Conservation (phyloP, 1,140 invertebrate species). For the Thaumatotibia leucotreta region DNA sequence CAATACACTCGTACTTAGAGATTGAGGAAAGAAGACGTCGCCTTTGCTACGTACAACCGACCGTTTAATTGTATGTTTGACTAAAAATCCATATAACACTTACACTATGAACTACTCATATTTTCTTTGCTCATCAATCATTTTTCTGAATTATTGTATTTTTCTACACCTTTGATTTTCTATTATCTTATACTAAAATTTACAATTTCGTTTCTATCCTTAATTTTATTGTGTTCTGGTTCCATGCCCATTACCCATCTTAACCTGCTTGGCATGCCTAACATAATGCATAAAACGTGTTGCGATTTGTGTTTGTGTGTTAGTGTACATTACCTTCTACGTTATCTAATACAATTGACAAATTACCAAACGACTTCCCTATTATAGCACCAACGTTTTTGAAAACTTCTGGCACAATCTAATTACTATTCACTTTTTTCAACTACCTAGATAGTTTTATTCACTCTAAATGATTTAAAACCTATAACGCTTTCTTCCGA, state of each 20-base stretch:
- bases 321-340: background rate
- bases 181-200: slow-evolving; percentile 15
- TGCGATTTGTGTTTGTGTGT: slow-evolving; percentile 75
- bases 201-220: slow-evolving; percentile 5
- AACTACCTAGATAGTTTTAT: background rate
- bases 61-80: slow-evolving; percentile 58
- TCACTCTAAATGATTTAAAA: background rate
- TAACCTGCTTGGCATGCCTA: slow-evolving; percentile 48
- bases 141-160: slow-evolving; percentile 10
- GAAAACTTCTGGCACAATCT: background rate
- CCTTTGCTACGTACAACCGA: slow-evolving; percentile 56
- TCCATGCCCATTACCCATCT: slow-evolving; percentile 11
- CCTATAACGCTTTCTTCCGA: no score
- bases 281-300: slow-evolving; percentile 50
- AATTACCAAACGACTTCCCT: background rate
- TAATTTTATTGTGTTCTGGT: slow-evolving; percentile 16
- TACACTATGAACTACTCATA: slow-evolving; percentile 58
- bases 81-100: slow-evolving; percentile 39
- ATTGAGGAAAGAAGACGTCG: slow-evolving; percentile 58
- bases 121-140: slow-evolving; percentile 19
- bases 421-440: background rate
- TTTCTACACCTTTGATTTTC: slow-evolving; percentile 18
- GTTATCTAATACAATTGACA: background rate
- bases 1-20: slow-evolving; percentile 73
- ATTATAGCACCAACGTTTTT: background rate